These are phyloP conservation scores for Sphaerodactylus townsendi DNA, from an alignment of 2,113 vertebrate genomes.

Conservation along the genomic window DNA sequence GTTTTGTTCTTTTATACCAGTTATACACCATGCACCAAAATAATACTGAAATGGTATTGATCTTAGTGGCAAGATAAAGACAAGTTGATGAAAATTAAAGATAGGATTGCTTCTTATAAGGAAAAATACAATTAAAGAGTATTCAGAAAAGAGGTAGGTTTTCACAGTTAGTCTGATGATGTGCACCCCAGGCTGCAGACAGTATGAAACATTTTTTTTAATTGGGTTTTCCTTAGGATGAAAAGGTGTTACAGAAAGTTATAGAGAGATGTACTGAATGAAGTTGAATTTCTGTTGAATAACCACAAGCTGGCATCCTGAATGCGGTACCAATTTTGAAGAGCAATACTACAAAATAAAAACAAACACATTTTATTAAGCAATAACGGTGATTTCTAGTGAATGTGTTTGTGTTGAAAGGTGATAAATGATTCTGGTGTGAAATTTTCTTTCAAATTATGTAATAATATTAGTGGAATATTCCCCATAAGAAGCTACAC, in stretches of 20 bases:
- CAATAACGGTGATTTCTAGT: slow-evolving; percentile 10
- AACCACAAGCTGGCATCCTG: slow-evolving; percentile 38
- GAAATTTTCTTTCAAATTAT: not conserved
- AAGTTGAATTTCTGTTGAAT: slow-evolving; percentile 59
- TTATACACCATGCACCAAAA: too few species aligned
- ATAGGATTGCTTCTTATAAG: too few species aligned
- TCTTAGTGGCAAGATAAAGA: too few species aligned
- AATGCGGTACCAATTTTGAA: slow-evolving; percentile 39
- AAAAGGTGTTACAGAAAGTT: slow-evolving; percentile 59
- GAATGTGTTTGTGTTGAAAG: not conserved
- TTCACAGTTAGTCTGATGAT: not conserved
- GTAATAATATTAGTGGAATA: not conserved
- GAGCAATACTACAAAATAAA: slow-evolving; percentile 47
- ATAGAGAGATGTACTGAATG: slow-evolving; percentile 52
- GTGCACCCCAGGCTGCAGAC: slow-evolving; percentile 46
- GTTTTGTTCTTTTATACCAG: too few species aligned
- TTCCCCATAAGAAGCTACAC: not conserved
- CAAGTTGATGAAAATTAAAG: too few species aligned
- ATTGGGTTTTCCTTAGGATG: slow-evolving; percentile 47
- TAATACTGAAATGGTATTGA: too few species aligned
- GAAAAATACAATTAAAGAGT: too few species aligned
- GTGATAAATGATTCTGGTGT: not conserved
- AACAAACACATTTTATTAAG: slow-evolving; percentile 51
- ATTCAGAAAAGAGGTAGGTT: too few species aligned
- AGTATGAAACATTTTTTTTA: slow-evolving; percentile 37